A percentile compares a stretch with the other conserved stretches of the same genome.
Conservation (phyloP, 2,888 invertebrate genomes). For the Xanthia icteritia region DNA sequence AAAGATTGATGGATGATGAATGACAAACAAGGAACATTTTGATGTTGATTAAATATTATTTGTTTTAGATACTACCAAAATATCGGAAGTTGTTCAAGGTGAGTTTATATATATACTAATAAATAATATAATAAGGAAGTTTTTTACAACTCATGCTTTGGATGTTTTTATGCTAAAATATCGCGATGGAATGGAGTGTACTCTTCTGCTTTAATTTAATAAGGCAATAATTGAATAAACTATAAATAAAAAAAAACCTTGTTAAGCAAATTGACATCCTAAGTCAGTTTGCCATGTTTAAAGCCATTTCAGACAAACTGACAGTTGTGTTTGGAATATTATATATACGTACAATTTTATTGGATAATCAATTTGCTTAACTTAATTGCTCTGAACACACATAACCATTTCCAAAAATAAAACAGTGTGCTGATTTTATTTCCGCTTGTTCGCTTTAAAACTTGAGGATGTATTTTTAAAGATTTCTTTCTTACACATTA, state of each 20-base stretch:
- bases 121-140: neutral
- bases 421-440: neutral
- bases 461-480: neutral
- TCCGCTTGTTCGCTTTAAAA: neutral
- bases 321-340: neutral
- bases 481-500: neutral
- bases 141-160: slow-evolving; percentile 56
- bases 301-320: neutral
- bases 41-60: slow-evolving; percentile 14
- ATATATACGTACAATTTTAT: neutral
- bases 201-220: slow-evolving; percentile 19
- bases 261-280: neutral
- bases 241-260: neutral
- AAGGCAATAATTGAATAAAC: neutral
- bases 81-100: slow-evolving; percentile 49
- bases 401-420: neutral
- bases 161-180: slow-evolving; percentile 38
- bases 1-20: neutral
- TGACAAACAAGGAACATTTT: neutral
- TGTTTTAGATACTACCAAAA: slow-evolving; percentile 58
- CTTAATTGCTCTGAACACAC: neutral
- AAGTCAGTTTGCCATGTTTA: too few relatives aligned
- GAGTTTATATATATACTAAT: slow-evolving; percentile 28
- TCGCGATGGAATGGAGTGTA: slow-evolving; percentile 16
- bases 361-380: neutral